These are phyloP conservation scores for Melieria picta DNA, from an alignment of 2,888 invertebrate species.

Conservation along the genomic window DNA sequence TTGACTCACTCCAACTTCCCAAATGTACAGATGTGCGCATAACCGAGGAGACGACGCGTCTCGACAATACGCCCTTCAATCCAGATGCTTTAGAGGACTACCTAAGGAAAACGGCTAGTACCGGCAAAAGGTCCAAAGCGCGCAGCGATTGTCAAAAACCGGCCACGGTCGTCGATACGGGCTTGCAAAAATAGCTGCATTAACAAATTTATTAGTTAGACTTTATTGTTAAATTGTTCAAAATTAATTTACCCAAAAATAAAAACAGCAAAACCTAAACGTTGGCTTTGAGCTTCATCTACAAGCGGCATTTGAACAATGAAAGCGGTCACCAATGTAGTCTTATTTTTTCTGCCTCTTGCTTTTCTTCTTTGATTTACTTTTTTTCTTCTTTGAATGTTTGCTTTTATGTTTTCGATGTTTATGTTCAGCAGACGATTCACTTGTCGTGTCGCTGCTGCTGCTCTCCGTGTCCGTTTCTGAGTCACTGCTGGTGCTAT, in stretches of 20 bases:
- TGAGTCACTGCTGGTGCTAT: constrained; percentile 34
- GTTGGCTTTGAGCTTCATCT: too few relatives aligned
- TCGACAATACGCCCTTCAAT: constrained; percentile 74
- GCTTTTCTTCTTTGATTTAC: constrained; percentile 48
- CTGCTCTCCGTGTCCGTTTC: constrained; percentile 36
- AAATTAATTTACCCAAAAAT: too few relatives aligned
- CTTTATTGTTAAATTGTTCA: too few relatives aligned
- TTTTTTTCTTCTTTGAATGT: constrained; percentile 44
- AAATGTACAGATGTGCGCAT: constrained; percentile 54
- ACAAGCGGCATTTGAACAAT: too few relatives aligned
- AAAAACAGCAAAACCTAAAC: too few relatives aligned
- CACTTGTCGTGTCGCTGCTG: constrained; percentile 40
- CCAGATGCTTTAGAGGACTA: constrained; percentile 66
- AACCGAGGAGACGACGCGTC: constrained; percentile 56
- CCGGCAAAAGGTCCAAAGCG: too few relatives aligned
- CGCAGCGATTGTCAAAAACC: background rate
- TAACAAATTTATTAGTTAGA: background rate
- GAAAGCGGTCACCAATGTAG: background rate
- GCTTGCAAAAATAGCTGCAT: too few relatives aligned
- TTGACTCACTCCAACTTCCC: background rate
- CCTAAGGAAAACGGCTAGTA: too few relatives aligned
- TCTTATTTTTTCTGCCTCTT: constrained; percentile 48
- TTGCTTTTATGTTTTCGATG: constrained; percentile 49
- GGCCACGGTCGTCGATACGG: background rate
- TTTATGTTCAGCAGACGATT: constrained; percentile 47